A percentile compares a stretch with the other conserved stretches of the same genome.
phyloP scores from a whole-genome alignment of 2,888 invertebrate genomes.

The Metalampra italica region DNA sequence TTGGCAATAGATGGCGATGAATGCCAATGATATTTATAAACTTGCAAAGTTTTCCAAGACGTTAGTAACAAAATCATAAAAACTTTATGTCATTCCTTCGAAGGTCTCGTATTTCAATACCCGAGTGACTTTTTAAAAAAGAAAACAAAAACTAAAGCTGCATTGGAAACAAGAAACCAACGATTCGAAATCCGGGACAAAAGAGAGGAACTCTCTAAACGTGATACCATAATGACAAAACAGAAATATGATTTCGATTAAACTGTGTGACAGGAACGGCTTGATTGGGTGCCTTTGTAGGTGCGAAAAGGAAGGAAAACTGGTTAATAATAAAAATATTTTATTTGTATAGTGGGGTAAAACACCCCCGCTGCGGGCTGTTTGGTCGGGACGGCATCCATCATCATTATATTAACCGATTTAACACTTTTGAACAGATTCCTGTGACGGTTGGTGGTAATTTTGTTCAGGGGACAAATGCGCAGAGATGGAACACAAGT shows the following conservation, averaged over 20 bases:
- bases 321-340: constrained; percentile 77
- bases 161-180: constrained; percentile 74
- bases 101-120: constrained; percentile 18
- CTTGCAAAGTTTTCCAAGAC: background rate
- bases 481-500: constrained; percentile 25
- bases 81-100: constrained; percentile 17
- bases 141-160: constrained; percentile 52
- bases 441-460: constrained; percentile 56
- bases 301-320: constrained; percentile 55
- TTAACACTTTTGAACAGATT: constrained; percentile 78
- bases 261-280: constrained; percentile 57
- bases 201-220: constrained; percentile 72
- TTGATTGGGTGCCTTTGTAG: constrained; percentile 35
- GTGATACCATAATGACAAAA: constrained; percentile 78
- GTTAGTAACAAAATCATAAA: constrained; percentile 10
- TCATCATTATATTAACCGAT: constrained; percentile 79
- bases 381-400: constrained; percentile 72
- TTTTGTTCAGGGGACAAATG: constrained; percentile 40
- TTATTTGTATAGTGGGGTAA: constrained; percentile 77
- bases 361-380: constrained; percentile 78
- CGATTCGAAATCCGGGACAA: constrained; percentile 66
- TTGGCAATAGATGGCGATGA: constrained; percentile 59
- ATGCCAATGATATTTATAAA: constrained; percentile 6
- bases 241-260: constrained; percentile 79
- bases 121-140: constrained; percentile 40